Evolutionary conservation across 2,888 invertebrate species (phyloP), one percentile per base, ranked within the genome.

Genomic region (Criorhina ranunculi): DNA sequence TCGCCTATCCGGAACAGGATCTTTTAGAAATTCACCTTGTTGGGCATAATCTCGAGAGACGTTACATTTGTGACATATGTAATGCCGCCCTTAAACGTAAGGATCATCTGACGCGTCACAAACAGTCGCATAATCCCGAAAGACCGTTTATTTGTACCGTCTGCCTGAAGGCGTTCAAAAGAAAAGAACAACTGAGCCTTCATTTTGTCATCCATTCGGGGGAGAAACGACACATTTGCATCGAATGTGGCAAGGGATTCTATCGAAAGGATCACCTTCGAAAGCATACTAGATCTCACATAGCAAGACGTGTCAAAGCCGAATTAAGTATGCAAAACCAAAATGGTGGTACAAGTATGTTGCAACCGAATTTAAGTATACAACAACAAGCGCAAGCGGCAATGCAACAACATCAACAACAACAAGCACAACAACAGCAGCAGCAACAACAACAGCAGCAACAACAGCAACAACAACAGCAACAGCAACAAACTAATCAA

Each of bases 181-280:
- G 97, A 87, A 97, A 97, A 93, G 97, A 97, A 90, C 97, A 97
- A 87, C 93, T 97, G 40, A 96, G 96, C 0, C 92, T 97, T 87
- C 97, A 97, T 92, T 96, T 96, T 91, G 96, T 97, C 78, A 97
- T 97, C 88, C 97, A 97, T 90, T 96, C 97, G 0, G 97, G 97
- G 0, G 91, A 97, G 91, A 97, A 97, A 90, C 93, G 96, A 66
- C 97, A 97, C 88, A 93, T 96, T 15, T 97, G 97, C 90, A 95
- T 95, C 64, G 96, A 97, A 90, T 97, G 97, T 88, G 96, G 96
- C 62, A 97, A 97, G 92, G 94, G 96, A 17, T 97, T 97, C 92
- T 97, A 97, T 91, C 94, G 97, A 86, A 96, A 97, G 89, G 97
- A 97, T 91, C 97, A 97, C 91, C 92, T 97, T 51, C 94, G 96